phyloP scores from a whole-genome alignment of 2,113 vertebrate species.

The Phylloscopus trochiloides region DNA sequence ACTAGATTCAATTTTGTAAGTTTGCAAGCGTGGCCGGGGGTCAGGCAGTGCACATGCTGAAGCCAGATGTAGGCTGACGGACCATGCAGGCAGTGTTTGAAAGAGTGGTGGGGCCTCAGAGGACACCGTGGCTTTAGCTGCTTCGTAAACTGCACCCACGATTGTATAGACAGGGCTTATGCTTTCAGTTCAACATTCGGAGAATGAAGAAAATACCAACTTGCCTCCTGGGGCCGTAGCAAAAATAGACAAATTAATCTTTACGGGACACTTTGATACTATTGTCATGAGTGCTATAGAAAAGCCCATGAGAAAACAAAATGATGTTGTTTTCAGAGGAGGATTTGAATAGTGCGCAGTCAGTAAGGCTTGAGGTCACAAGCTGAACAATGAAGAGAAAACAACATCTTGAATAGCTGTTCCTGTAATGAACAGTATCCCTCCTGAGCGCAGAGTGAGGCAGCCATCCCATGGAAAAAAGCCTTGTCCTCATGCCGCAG shows the following conservation, averaged over 20 bases:
- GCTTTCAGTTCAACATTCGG: slow-evolving; percentile 2
- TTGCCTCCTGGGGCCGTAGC: slow-evolving; percentile 20
- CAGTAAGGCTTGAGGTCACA: slow-evolving; percentile 49
- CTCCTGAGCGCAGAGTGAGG: neutral
- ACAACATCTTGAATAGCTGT: slow-evolving; percentile 24
- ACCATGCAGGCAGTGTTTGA: neutral
- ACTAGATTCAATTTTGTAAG: slow-evolving; percentile 11
- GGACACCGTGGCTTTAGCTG: neutral
- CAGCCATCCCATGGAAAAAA: neutral
- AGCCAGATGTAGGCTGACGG: neutral
- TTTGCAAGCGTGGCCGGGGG: neutral
- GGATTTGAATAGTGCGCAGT: slow-evolving; percentile 26
- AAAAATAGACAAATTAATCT: slow-evolving; percentile 66
- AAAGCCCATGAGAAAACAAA: slow-evolving; percentile 43
- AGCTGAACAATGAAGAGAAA: slow-evolving; percentile 50
- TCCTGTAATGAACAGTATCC: neutral
- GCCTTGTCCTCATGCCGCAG: neutral
- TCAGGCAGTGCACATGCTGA: slow-evolving; percentile 19
- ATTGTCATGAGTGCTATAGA: slow-evolving; percentile 56
- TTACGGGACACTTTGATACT: slow-evolving; percentile 43
- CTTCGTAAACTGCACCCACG: neutral
- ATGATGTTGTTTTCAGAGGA: slow-evolving; percentile 16
- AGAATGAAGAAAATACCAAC: slow-evolving; percentile 42
- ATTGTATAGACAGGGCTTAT: neutral
- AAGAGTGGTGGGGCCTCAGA: neutral